These are phyloP conservation scores for Propithecus deckenii DNA, from an alignment of 2,797 vertebrate genomes.

Conservation along the genomic window DNA sequence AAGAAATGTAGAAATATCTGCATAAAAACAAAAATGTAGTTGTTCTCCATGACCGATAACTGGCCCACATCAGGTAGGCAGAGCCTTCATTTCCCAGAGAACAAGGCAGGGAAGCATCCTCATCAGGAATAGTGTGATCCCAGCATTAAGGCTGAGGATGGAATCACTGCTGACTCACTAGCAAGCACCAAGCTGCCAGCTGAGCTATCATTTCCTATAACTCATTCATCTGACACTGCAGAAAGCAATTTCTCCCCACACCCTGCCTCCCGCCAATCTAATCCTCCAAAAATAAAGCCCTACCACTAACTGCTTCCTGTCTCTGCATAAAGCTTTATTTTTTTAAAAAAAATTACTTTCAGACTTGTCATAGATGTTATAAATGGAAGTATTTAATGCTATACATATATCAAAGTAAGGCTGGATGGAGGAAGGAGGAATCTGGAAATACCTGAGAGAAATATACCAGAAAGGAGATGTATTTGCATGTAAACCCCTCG, in stretches of 20 bases:
- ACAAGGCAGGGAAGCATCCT: background rate
- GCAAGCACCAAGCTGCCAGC: background rate
- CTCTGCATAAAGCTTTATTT: constrained; percentile 14
- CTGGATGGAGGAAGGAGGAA: background rate
- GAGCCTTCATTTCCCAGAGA: background rate
- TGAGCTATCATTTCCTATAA: constrained; percentile 55
- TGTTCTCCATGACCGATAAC: background rate
- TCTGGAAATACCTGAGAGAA: constrained; percentile 7
- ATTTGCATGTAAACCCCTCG: background rate
- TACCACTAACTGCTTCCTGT: constrained; percentile 60
- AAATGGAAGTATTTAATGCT: constrained; percentile 44
- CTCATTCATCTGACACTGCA: constrained; percentile 54
- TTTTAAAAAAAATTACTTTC: background rate
- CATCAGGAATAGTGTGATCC: background rate
- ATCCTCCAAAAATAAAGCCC: constrained; percentile 61
- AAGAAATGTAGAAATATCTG: background rate
- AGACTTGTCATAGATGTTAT: constrained; percentile 40
- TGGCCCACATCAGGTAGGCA: background rate
- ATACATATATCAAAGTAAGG: constrained; percentile 25
- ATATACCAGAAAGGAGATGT: background rate
- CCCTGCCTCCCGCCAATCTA: background rate
- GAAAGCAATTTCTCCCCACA: constrained; percentile 39
- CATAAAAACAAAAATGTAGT: background rate
- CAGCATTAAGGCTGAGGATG: background rate
- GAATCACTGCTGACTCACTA: constrained; percentile 67